These are phyloP conservation scores for Tragopan temminckii DNA, from an alignment of 2,797 vertebrate genomes.

Conservation along the genomic window DNA sequence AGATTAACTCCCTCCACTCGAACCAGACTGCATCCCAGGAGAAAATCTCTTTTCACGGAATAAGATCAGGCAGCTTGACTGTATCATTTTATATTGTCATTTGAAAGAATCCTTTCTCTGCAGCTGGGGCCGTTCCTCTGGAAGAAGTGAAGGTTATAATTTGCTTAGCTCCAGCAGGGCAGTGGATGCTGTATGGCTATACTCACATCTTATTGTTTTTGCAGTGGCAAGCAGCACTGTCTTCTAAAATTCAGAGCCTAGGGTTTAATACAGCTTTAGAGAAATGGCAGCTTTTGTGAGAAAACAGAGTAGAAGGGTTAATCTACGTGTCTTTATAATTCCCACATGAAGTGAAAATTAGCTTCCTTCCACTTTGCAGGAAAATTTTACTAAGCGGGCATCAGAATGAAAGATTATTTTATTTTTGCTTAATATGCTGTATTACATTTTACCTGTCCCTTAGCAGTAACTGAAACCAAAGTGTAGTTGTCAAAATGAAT, in stretches of 20 bases:
- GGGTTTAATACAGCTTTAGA: slow-evolving; percentile 44
- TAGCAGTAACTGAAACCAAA: not conserved
- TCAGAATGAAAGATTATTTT: not conserved
- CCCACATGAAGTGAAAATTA: slow-evolving; percentile 10
- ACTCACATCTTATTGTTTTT: slow-evolving; percentile 21
- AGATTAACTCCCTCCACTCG: slow-evolving; percentile 36
- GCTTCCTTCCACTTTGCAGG: not conserved
- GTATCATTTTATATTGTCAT: slow-evolving; percentile 63
- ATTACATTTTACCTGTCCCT: not conserved
- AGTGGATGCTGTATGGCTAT: slow-evolving; percentile 30
- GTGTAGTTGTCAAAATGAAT: not conserved
- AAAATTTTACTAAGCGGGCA: not conserved
- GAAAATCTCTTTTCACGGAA: slow-evolving; percentile 55
- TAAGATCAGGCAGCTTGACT: slow-evolving; percentile 54
- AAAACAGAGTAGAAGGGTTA: slow-evolving; percentile 32
- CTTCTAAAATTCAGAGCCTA: not conserved
- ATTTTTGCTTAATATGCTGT: slow-evolving; percentile 16
- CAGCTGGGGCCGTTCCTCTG: slow-evolving; percentile 59
- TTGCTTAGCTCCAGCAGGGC: slow-evolving; percentile 65
- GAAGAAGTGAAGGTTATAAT: slow-evolving; percentile 63
- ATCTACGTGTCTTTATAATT: slow-evolving; percentile 46
- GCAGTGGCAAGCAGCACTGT: slow-evolving; percentile 9
- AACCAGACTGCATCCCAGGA: slow-evolving; percentile 48
- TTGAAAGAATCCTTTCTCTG: slow-evolving; percentile 66
- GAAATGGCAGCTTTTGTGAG: slow-evolving; percentile 33